phyloP scores from a whole-genome alignment of 2,797 vertebrate genomes.

The Otus scops region DNA sequence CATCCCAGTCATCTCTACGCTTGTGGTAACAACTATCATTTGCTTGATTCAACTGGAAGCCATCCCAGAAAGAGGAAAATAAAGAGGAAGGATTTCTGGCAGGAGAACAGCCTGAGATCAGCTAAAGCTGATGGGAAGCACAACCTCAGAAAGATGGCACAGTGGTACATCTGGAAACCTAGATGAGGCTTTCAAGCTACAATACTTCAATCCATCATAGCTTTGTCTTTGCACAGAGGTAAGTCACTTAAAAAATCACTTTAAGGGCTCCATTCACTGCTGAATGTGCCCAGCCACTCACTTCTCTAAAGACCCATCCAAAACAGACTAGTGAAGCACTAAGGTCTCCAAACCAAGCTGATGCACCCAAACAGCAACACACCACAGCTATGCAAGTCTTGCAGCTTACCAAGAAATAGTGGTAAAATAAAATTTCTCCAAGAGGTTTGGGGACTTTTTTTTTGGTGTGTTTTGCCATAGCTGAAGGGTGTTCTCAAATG shows the following conservation, averaged over 20 bases:
- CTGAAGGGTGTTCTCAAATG: background rate
- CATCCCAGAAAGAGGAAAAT: background rate
- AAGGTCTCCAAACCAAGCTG: background rate
- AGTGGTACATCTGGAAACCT: background rate
- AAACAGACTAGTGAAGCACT: background rate
- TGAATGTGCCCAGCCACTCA: background rate
- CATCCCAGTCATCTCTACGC: background rate
- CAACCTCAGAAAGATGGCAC: background rate
- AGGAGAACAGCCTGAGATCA: background rate
- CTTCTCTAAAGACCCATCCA: background rate
- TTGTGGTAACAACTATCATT: background rate
- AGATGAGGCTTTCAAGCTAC: background rate
- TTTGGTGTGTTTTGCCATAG: background rate
- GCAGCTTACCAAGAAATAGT: background rate
- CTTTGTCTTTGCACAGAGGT: background rate
- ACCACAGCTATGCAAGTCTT: background rate
- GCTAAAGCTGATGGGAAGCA: background rate
- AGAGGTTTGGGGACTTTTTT: background rate
- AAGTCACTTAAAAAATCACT: background rate
- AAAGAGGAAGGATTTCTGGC: background rate
- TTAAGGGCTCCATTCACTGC: background rate
- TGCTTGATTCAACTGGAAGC: background rate
- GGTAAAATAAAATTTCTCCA: background rate
- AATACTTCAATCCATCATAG: background rate
- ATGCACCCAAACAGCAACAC: background rate